phyloP scores from a whole-genome alignment of 1,140 invertebrate species.

The Drosophila busckii region DNA sequence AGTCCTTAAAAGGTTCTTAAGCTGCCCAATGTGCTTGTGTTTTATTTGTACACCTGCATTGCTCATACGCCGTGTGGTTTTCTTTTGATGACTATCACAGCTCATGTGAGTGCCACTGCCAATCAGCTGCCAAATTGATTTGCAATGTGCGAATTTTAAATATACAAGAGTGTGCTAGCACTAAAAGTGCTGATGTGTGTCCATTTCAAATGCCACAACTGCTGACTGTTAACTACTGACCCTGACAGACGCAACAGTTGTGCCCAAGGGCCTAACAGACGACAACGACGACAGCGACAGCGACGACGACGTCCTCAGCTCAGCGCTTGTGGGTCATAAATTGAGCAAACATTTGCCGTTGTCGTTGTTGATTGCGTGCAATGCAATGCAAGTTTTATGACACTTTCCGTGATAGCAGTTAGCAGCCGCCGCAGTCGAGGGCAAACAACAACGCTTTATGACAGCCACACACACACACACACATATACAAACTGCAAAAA shows the following conservation, averaged over 20 bases:
- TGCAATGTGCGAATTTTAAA: slow-evolving; percentile 11
- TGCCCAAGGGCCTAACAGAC: neutral
- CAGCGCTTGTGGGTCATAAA: slow-evolving; percentile 53
- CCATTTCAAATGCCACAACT: neutral
- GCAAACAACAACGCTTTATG: slow-evolving; percentile 68
- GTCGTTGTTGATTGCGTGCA: slow-evolving; percentile 55
- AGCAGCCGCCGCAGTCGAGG: slow-evolving; percentile 36
- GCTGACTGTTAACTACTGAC: slow-evolving; percentile 12
- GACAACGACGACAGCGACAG: neutral
- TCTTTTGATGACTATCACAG: slow-evolving; percentile 7
- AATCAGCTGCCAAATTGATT: slow-evolving; percentile 66
- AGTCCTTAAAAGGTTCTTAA: slow-evolving; percentile 79
- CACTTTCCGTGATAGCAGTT: slow-evolving; percentile 52
- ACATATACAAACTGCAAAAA: slow-evolving; percentile 47
- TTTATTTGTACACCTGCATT: slow-evolving; percentile 67
- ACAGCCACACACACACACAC: slow-evolving; percentile 31
- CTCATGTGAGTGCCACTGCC: slow-evolving; percentile 44
- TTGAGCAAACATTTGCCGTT: slow-evolving; percentile 59
- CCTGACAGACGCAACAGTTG: slow-evolving; percentile 9
- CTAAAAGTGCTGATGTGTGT: too few species aligned
- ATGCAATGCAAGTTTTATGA: slow-evolving; percentile 71
- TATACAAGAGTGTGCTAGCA: too few species aligned
- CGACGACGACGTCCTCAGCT: slow-evolving; percentile 44
- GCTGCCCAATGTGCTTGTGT: slow-evolving; percentile 65
- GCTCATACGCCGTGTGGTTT: slow-evolving; percentile 49